Evolutionary conservation across 2,113 vertebrate genomes (phyloP).

Genomic region (Verasper variegatus): DNA sequence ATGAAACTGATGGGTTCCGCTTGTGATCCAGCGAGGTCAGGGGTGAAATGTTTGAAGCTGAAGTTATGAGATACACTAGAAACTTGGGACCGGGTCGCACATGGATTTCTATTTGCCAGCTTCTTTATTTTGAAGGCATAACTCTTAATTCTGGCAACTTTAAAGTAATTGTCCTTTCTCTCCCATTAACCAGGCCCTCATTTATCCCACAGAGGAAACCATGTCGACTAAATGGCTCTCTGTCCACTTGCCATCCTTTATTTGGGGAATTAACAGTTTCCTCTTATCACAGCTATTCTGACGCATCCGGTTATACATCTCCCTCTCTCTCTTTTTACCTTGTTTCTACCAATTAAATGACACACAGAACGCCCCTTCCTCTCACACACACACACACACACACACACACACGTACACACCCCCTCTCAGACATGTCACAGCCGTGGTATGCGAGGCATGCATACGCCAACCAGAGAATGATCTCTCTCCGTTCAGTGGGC

Average conservation of each 20-base stretch:
- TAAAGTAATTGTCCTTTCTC: conserved; percentile 33
- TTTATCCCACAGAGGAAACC: conserved; percentile 31
- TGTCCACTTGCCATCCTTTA: conserved; percentile 41
- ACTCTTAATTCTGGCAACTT: conserved; percentile 39
- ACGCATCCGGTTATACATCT: conserved; percentile 16
- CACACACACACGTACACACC: background rate
- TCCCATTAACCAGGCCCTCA: conserved; percentile 27
- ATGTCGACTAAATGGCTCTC: conserved; percentile 5
- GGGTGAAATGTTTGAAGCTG: conserved; percentile 43
- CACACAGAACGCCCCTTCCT: conserved; percentile 20
- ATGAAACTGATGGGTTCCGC: conserved; percentile 9
- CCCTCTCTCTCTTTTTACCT: background rate
- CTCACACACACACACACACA: no score
- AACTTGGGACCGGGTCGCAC: background rate
- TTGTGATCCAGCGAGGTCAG: conserved; percentile 26
- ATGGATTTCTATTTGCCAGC: conserved; percentile 9
- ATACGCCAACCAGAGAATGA: conserved; percentile 66
- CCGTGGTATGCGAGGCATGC: conserved; percentile 77
- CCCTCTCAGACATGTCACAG: conserved; percentile 65
- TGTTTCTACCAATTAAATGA: conserved; percentile 12
- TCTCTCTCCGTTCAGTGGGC: conserved; percentile 62
- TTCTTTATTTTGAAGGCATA: conserved; percentile 32
- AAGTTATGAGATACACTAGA: conserved; percentile 29
- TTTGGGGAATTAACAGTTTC: conserved; percentile 63
- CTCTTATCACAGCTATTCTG: conserved; percentile 37